phyloP scores from a whole-genome alignment of 1,140 invertebrate species.

The Nasonia giraulti region DNA sequence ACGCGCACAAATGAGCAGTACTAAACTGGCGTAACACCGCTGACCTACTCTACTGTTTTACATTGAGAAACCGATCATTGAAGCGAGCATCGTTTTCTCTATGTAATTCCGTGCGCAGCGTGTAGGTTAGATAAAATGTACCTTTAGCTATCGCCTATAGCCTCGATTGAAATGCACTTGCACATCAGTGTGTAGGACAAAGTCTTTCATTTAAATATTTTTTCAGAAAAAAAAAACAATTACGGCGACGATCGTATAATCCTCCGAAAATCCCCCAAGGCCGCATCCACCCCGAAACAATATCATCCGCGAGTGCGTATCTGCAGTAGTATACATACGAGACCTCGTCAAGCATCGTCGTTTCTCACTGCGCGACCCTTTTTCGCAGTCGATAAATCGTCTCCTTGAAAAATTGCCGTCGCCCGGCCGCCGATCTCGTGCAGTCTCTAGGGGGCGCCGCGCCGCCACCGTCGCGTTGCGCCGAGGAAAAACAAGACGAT shows the following conservation, averaged over 20 bases:
- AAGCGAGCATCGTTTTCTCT: slow-evolving; percentile 16
- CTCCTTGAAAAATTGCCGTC: slow-evolving; percentile 48
- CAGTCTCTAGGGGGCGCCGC: background rate
- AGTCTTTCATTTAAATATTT: no score
- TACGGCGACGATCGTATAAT: background rate
- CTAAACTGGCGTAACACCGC: slow-evolving; percentile 13
- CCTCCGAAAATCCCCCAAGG: background rate
- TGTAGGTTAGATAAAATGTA: slow-evolving; percentile 12
- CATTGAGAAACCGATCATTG: slow-evolving; percentile 23
- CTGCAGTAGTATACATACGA: background rate
- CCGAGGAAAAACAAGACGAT: slow-evolving; percentile 39
- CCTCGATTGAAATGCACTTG: no score
- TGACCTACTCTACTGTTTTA: slow-evolving; percentile 38
- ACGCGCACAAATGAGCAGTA: background rate
- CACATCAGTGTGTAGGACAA: background rate
- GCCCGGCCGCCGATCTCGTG: background rate
- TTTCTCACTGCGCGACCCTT: slow-evolving; percentile 34
- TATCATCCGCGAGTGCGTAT: background rate
- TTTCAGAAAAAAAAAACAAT: background rate
- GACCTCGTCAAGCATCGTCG: slow-evolving; percentile 28
- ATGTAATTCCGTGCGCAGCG: background rate
- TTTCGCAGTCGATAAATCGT: slow-evolving; percentile 48
- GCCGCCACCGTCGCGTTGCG: background rate
- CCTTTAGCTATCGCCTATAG: background rate
- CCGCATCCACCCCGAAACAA: background rate